Base-by-base conservation (phyloP, 2,113 vertebrate species). In the Indicator indicator region DNA sequence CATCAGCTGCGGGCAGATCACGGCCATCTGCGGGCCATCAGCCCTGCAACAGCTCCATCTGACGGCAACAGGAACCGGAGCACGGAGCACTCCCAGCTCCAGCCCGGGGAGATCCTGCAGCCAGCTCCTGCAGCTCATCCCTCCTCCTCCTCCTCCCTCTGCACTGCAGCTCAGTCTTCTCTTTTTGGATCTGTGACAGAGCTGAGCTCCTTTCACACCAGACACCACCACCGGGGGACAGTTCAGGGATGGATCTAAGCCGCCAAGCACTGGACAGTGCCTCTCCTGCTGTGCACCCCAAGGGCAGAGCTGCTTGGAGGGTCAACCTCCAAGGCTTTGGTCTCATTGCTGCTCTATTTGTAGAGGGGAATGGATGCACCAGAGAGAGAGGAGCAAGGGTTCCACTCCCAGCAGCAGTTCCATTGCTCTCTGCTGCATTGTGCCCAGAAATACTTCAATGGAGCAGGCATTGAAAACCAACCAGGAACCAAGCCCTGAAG, bases 1-100 rank as follows among this genome's bases (percentile, higher is more conserved):
- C 3, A 9, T 97, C 86, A 97, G 19, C 33, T 8, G 8, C 3
- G 8, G 8, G 44, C 48, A 24, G 50, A 23, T 12, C 23, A 52
- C 11, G 24, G 23, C 50, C 55, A 60, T 8, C 54, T 38, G 19
- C 0, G 15, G 59, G 48, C 12, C 81, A 28, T 1, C 83, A 58
- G 93, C 88, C 91, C n/a, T 24, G 52, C 91, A 81, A 86, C 79
- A 94, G 95, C 96, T 81, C 91, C 94, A 97, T 60, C 94, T 95
- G 74, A 88, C 3, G 93, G 95, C 84, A 30, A n/a, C 58, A 26
- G 40, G 58, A 68, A 8, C 23, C 50, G 17, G 2, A 78, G 50
- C 70, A 46, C 12, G 1, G 30, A 82, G 5, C 32, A 1, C 8
- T 48, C 33, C 38, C 50, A 15, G 17, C 40, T 13, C 18, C 0